Evolutionary conservation across 53 echinoderm and acorn worm genomes (phyloP).

Genomic region (Crossaster papposus): DNA sequence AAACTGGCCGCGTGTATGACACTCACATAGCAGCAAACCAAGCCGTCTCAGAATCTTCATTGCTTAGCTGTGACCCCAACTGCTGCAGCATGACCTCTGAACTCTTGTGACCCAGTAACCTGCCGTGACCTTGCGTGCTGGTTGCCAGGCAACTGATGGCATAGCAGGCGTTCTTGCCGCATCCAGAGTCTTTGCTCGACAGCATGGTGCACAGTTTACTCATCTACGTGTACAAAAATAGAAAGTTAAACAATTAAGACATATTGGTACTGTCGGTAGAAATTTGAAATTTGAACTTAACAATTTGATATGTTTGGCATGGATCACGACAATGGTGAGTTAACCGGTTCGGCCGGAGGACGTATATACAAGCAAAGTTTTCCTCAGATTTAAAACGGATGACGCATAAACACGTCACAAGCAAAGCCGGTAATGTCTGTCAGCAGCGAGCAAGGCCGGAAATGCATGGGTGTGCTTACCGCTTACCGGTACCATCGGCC

Average conservation of each 20-base stretch:
- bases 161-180: slow-evolving; percentile 98
- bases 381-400: no score
- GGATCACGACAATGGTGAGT: no score
- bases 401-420: no score
- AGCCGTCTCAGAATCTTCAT: slow-evolving; percentile 84
- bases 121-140: slow-evolving; percentile 81
- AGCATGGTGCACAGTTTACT: slow-evolving; percentile 84
- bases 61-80: slow-evolving; percentile 78
- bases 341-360: no score
- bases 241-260: background rate
- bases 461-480: no score
- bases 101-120: slow-evolving; percentile 76
- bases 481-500: no score
- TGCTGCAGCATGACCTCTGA: slow-evolving; percentile 81
- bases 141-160: slow-evolving; percentile 96
- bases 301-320: no score
- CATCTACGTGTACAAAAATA: slow-evolving; percentile 67
- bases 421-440: no score
- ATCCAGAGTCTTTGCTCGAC: slow-evolving; percentile 88
- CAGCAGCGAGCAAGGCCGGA: no score
- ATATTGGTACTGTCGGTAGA: no score
- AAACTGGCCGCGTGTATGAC: background rate
- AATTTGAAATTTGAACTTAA: background rate
- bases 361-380: no score
- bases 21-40: slow-evolving; percentile 99